A percentile compares a stretch with the other conserved stretches of the same genome.
phyloP scores from a whole-genome alignment of 2,113 vertebrate species.

The Pontoporia blainvillei region DNA sequence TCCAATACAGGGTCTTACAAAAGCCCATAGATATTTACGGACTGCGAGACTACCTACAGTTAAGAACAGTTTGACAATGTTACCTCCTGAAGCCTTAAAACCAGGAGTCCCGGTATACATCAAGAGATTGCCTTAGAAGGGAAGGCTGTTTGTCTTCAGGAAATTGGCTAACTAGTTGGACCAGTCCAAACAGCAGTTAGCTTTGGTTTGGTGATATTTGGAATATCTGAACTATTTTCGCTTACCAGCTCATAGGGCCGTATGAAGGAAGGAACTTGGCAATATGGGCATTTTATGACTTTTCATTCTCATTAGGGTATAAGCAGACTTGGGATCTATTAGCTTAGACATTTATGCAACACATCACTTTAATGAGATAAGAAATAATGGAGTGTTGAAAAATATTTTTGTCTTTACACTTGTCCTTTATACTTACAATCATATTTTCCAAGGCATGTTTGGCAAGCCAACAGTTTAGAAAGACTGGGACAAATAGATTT shows the following conservation, averaged over 20 bases:
- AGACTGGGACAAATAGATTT: constrained; percentile 89
- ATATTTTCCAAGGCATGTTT: constrained; percentile 90
- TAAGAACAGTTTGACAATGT: not conserved
- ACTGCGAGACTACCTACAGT: not conserved
- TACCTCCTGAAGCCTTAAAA: not conserved
- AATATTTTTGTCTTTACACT: not conserved
- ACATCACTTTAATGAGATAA: not conserved
- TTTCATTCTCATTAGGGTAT: not conserved
- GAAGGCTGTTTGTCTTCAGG: not conserved
- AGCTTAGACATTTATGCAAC: not conserved
- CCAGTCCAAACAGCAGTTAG: not conserved
- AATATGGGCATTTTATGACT: not conserved
- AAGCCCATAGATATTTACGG: not conserved
- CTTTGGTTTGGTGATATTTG: not conserved
- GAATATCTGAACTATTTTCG: not conserved
- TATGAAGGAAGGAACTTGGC: not conserved
- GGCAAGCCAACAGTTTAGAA: constrained; percentile 91
- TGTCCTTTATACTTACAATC: constrained; percentile 85
- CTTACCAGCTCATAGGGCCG: not conserved
- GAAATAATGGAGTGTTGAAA: not conserved
- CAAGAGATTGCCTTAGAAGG: not conserved
- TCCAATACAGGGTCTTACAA: rapidly evolving
- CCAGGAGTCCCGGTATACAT: not conserved
- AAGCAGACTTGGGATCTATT: not conserved
- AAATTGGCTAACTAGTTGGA: not conserved